These are phyloP conservation scores for Apostichopus japonicus DNA, from an alignment of 35 echinoderm and acorn worm genomes.

Conservation along the genomic window DNA sequence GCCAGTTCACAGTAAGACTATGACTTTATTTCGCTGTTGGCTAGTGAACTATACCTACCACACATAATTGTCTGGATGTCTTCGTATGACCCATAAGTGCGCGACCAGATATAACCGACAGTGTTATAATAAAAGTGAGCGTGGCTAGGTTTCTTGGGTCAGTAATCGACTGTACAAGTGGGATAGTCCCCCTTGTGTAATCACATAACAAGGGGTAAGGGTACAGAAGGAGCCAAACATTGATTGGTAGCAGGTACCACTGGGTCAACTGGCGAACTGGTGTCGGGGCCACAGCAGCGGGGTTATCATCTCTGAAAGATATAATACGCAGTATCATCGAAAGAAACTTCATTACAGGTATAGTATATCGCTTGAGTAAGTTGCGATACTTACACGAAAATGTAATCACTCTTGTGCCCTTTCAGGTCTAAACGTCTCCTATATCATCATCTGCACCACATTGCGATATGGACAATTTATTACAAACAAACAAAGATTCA, in stretches of 20 bases:
- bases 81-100: constrained; percentile 18
- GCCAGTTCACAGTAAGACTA: too few relatives aligned
- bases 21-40: too few relatives aligned
- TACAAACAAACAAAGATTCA: too few relatives aligned
- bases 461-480: too few relatives aligned
- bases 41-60: background rate
- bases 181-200: constrained; percentile 22
- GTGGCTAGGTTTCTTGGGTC: constrained; percentile 42
- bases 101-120: background rate
- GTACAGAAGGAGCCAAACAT: constrained; percentile 21
- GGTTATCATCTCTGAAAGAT: constrained; percentile 80
- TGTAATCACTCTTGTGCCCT: too few relatives aligned
- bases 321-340: too few relatives aligned
- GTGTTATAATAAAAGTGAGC: background rate
- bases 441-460: too few relatives aligned
- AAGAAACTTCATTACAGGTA: too few relatives aligned
- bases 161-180: constrained; percentile 9
- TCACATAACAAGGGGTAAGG: constrained; percentile 21
- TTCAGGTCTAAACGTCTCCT: too few relatives aligned
- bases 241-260: constrained; percentile 72
- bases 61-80: constrained; percentile 1
- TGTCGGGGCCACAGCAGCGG: constrained; percentile 51
- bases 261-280: constrained; percentile 79
- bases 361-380: too few relatives aligned
- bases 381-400: too few relatives aligned